phyloP scores from a whole-genome alignment of 1,140 invertebrate species.

The Zophobas morio region DNA sequence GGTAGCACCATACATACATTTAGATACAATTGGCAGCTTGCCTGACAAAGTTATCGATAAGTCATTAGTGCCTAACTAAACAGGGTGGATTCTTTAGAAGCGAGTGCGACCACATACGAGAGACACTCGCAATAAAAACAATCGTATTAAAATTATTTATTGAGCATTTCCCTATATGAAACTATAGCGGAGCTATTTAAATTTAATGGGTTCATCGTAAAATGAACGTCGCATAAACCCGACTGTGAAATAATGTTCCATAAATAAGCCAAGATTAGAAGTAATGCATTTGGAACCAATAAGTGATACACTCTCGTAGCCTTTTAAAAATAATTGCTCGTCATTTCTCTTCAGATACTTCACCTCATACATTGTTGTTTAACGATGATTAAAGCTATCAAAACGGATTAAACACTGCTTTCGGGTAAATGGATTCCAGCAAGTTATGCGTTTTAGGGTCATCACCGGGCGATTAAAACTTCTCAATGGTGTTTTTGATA shows the following conservation, averaged over 20 bases:
- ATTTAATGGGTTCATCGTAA: conserved; percentile 34
- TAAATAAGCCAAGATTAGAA: conserved; percentile 32
- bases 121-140: conserved; percentile 20
- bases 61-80: conserved; percentile 39
- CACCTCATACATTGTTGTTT: conserved; percentile 41
- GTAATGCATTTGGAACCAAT: conserved; percentile 26
- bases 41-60: conserved; percentile 47
- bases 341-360: conserved; percentile 33
- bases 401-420: conserved; percentile 14
- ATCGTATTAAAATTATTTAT: conserved; percentile 41
- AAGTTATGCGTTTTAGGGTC: conserved; percentile 15
- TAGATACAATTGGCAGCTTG: conserved; percentile 46
- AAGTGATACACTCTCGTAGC: conserved; percentile 28
- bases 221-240: conserved; percentile 16
- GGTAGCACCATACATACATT: conserved; percentile 13
- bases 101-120: neutral
- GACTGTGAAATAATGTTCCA: conserved; percentile 30
- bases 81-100: conserved; percentile 19
- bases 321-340: conserved; percentile 37
- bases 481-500: conserved; percentile 18
- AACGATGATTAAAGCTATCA: conserved; percentile 44
- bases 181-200: conserved; percentile 22
- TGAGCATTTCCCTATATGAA: conserved; percentile 27
- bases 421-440: conserved; percentile 15
- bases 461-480: neutral